Evolutionary conservation across 1,140 invertebrate genomes (phyloP).

Genomic region (Pachyrhynchus sulphureomaculatus): DNA sequence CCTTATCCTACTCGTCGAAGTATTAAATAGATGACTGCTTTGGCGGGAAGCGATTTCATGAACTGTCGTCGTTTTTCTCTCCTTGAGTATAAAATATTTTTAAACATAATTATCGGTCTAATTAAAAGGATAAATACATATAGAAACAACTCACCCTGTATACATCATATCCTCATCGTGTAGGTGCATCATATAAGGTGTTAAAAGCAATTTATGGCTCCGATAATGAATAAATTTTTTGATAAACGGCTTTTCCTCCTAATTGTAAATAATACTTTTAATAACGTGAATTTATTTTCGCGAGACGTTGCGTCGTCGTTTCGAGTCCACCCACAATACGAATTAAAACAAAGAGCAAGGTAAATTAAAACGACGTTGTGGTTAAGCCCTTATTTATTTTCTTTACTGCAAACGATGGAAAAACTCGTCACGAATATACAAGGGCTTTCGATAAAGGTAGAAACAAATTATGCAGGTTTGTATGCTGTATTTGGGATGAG

Average conservation of each 20-base stretch:
- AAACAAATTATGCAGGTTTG: too few relatives aligned
- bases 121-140: too few relatives aligned
- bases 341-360: conserved; percentile 22
- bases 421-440: not conserved
- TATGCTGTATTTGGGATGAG: too few relatives aligned
- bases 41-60: too few relatives aligned
- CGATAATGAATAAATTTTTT: conserved; percentile 30
- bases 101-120: too few relatives aligned
- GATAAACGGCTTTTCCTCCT: conserved; percentile 19
- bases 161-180: not conserved
- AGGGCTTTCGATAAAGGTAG: too few relatives aligned
- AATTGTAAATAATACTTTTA: conserved; percentile 30
- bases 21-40: too few relatives aligned
- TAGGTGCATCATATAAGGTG: conserved; percentile 23
- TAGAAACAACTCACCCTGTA: too few relatives aligned
- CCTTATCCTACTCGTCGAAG: too few relatives aligned
- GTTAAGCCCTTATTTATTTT: conserved; percentile 22
- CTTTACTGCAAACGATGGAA: conserved; percentile 3
- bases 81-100: too few relatives aligned
- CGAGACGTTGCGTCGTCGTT: conserved; percentile 11
- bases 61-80: too few relatives aligned
- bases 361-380: conserved; percentile 11
- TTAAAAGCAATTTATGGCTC: conserved; percentile 24
- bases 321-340: conserved; percentile 11
- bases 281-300: conserved; percentile 17